Conservation (phyloP, 2,113 vertebrate species). For the Athene cunicularia region DNA sequence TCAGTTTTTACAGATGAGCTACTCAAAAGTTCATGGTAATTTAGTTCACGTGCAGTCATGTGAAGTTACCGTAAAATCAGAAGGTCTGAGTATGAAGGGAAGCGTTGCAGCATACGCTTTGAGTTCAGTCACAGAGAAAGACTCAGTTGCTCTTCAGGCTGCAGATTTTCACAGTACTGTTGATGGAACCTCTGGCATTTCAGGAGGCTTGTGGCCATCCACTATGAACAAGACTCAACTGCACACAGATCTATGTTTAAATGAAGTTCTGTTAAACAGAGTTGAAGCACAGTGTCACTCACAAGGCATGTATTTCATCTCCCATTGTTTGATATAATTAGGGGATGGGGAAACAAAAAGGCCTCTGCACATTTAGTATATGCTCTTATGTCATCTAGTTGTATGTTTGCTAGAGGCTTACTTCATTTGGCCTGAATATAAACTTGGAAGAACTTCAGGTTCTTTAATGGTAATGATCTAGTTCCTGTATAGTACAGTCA, state of each 20-base stretch:
- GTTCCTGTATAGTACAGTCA: slow-evolving; percentile 48
- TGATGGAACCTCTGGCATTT: neutral
- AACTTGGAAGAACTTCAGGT: slow-evolving; percentile 64
- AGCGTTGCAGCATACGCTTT: neutral
- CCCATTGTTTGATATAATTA: slow-evolving; percentile 19
- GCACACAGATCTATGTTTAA: neutral
- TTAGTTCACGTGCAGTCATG: neutral
- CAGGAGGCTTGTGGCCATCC: neutral
- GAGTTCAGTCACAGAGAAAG: neutral
- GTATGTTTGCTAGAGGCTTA: slow-evolving; percentile 41
- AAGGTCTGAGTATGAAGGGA: neutral
- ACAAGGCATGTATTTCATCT: neutral
- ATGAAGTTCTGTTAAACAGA: neutral
- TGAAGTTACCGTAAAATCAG: neutral
- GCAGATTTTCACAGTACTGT: neutral
- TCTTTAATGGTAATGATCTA: slow-evolving; percentile 52
- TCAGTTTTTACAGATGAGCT: neutral
- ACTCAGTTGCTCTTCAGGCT: neutral
- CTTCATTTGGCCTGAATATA: slow-evolving; percentile 52
- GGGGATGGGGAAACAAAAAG: slow-evolving; percentile 21
- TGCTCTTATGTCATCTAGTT: slow-evolving; percentile 42
- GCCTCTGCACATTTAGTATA: slow-evolving; percentile 3
- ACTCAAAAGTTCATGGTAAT: neutral
- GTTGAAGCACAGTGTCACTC: neutral
- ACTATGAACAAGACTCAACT: neutral